Conservation (phyloP, 2,113 vertebrate species). For the Trachemys scripta region DNA sequence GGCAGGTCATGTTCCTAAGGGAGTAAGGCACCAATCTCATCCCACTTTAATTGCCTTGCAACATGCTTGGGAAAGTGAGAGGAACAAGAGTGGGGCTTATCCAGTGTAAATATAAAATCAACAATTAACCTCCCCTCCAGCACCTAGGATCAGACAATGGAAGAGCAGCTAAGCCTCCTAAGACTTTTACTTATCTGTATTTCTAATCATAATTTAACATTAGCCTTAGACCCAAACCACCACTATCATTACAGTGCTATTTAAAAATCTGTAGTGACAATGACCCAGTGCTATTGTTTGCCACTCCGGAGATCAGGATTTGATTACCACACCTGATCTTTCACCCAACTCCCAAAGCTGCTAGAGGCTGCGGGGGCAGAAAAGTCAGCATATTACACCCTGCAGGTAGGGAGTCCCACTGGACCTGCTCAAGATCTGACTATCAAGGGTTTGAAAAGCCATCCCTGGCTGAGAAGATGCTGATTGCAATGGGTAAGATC, state of each 20-base stretch:
- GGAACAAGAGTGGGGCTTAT: not conserved
- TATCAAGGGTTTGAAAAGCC: not conserved
- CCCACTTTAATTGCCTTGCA: not conserved
- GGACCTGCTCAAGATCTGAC: accelerated
- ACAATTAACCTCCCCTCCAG: not conserved
- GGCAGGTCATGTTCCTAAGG: not conserved
- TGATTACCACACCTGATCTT: not conserved
- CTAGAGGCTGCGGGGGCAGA: not conserved
- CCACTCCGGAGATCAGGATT: not conserved
- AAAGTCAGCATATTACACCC: not conserved
- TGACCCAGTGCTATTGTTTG: not conserved
- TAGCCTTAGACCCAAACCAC: not conserved
- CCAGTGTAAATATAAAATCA: not conserved
- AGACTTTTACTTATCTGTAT: not conserved
- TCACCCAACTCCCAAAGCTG: not conserved
- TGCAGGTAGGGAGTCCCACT: not conserved
- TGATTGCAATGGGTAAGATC: not conserved
- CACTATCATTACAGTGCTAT: not conserved
- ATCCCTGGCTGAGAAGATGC: not conserved
- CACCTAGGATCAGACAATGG: not conserved
- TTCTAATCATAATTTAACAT: not conserved
- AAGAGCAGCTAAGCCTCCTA: not conserved
- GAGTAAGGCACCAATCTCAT: constrained; percentile 10
- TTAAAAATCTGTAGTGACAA: not conserved
- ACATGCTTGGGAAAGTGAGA: not conserved